Evolutionary conservation across 2,888 invertebrate species (phyloP), one percentile per base, ranked within the genome.

Genomic region (Apeira syringaria): DNA sequence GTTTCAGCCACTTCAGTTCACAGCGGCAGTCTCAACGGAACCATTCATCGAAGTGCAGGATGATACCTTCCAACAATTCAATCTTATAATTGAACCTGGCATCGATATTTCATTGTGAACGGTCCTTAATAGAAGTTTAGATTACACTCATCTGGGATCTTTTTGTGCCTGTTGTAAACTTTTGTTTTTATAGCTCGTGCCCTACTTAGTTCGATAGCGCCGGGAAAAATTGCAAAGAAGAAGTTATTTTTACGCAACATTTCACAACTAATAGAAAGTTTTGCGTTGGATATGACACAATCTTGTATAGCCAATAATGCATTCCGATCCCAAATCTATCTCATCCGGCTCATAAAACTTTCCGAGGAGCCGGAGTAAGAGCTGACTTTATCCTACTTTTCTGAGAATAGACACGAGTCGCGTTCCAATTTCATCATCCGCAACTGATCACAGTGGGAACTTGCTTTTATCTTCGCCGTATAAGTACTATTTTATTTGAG

Each of bases 271-370:
- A 56, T 56, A 50, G 48, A 50, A 56, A 52, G 51, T 56, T 53
- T 43, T 41, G 39, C 53, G 54, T 53, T 50, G 57, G 60, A 60
- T 65, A 65, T 67, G 74, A 74, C 72, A 71, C 71, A 74, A 82
- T 80, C 75, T 74, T 69, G 68, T 74, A 80, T 72, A 74, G 77
- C 73, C 74, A 82, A 80, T 82, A 82, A 82, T 77, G 76, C 79
- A 82, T 78, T 73, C 73, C 67, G 64, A 66, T 70, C 70, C 69
- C 69, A 76, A 74, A 80, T 81, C 74, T 76, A 81, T 81, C 74
- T 79, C 74, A 70, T 77, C 75, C 76, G 74, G 71, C 64, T 75
- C 77, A 76, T 83, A 80, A 81, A 85, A 83, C 78, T 83, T 85
- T 74, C 67, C 64, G 64, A 67, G 61, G 61, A 60, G 60, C 59